A percentile compares a stretch with the other conserved stretches of the same genome.
Evolutionary conservation across 53 echinoderm and acorn worm genomes (phyloP).

Genomic region (Patiria pectinifera): DNA sequence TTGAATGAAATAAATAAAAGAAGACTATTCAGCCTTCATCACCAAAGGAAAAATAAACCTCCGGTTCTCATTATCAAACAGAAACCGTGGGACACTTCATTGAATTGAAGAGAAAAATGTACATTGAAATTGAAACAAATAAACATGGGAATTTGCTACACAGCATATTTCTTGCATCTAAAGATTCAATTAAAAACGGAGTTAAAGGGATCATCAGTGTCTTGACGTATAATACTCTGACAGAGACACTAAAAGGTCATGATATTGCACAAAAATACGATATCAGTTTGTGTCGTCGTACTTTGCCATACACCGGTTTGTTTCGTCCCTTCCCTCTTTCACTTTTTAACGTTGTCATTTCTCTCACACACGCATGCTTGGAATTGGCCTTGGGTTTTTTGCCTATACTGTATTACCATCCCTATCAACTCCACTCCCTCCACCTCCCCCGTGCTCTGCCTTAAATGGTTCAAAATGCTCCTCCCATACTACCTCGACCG

Average conservation of each 20-base stretch:
- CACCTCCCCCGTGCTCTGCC: background rate
- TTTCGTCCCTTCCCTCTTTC: conserved; percentile 28
- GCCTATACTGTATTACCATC: conserved; percentile 1
- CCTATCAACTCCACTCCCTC: background rate
- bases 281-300: background rate
- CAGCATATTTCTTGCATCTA: no score
- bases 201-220: background rate
- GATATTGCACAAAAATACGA: background rate
- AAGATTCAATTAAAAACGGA: background rate
- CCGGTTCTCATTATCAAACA: no score
- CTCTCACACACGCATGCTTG: conserved; percentile 68
- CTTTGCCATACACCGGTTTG: conserved; percentile 14
- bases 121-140: no score
- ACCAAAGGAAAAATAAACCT: no score
- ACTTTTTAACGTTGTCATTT: conserved; percentile 50
- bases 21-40: no score
- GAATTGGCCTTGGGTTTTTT: conserved; percentile 47
- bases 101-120: no score
- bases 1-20: no score
- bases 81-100: no score
- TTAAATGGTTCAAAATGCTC: background rate
- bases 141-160: no score
- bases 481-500: background rate
- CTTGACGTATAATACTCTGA: background rate
- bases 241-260: background rate